phyloP scores from a whole-genome alignment of 2,888 invertebrate genomes.

The Blastobasis lacticolella region DNA sequence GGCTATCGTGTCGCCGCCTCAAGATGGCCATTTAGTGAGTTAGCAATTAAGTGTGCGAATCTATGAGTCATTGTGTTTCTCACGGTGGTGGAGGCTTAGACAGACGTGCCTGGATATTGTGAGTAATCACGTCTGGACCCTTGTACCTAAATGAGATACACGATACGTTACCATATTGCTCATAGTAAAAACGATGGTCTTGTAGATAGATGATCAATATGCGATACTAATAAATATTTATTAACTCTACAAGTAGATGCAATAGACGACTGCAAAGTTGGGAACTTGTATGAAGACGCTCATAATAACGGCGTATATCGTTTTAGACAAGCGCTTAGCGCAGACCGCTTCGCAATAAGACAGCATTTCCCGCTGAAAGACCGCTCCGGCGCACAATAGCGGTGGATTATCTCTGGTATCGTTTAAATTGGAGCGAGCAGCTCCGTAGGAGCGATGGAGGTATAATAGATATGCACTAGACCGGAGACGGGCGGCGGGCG shows the following conservation, averaged over 20 bases:
- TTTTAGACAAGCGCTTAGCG: too few species aligned
- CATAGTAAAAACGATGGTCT: too few species aligned
- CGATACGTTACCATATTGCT: too few species aligned
- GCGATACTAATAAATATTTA: too few species aligned
- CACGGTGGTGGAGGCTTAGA: conserved; percentile 23
- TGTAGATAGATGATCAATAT: too few species aligned
- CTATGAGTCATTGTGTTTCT: conserved; percentile 49
- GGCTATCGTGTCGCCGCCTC: too few species aligned
- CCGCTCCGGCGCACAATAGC: conserved; percentile 39
- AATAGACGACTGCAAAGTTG: too few species aligned
- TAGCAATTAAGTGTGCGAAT: conserved; percentile 19
- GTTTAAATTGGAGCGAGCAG: conserved; percentile 35
- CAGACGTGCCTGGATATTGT: background rate
- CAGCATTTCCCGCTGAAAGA: conserved; percentile 3
- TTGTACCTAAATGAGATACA: background rate
- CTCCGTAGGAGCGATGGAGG: conserved; percentile 42
- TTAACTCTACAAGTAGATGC: too few species aligned
- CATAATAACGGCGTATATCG: too few species aligned
- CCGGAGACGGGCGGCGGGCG: conserved; percentile 53
- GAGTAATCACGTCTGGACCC: background rate
- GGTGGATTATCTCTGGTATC: conserved; percentile 52
- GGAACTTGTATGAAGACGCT: too few species aligned
- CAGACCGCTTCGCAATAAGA: too few species aligned
- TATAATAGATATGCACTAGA: conserved; percentile 69
- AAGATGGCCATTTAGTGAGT: too few species aligned